A percentile compares a stretch with the other conserved stretches of the same genome.
Evolutionary conservation across 2,113 vertebrate species (phyloP).

Genomic region (Ramphastos sulfuratus): DNA sequence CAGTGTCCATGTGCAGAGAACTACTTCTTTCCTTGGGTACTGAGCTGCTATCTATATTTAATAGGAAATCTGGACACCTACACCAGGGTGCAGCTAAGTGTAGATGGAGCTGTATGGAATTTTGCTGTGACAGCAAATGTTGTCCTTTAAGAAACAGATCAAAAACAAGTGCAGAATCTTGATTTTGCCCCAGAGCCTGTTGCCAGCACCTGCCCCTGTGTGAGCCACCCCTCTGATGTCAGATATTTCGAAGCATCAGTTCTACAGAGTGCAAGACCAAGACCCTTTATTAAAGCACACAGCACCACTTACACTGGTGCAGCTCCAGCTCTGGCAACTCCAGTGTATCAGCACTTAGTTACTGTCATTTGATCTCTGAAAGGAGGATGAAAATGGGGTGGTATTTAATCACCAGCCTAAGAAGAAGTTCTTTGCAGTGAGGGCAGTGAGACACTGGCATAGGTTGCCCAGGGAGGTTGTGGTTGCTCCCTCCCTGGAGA

Average conservation of each 20-base stretch:
- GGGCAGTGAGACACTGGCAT: no score
- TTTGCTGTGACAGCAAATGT: not conserved
- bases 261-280: not conserved
- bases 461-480: no score
- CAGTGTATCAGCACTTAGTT: not conserved
- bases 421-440: not conserved
- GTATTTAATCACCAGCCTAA: not conserved
- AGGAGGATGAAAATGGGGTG: not conserved
- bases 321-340: not conserved
- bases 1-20: not conserved
- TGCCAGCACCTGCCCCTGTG: not conserved
- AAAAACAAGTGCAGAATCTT: not conserved
- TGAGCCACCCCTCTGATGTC: not conserved
- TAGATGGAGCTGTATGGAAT: not conserved
- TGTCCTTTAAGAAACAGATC: not conserved
- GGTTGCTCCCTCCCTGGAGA: no score
- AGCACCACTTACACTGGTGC: not conserved
- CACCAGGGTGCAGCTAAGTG: not conserved
- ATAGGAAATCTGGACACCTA: not conserved
- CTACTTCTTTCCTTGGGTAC: not conserved
- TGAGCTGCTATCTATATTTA: not conserved
- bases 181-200: not conserved
- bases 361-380: not conserved
- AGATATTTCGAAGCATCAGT: not conserved
- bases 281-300: not conserved